Base-by-base conservation (phyloP, 2,113 vertebrate species). In the Dicaeum eximium region DNA sequence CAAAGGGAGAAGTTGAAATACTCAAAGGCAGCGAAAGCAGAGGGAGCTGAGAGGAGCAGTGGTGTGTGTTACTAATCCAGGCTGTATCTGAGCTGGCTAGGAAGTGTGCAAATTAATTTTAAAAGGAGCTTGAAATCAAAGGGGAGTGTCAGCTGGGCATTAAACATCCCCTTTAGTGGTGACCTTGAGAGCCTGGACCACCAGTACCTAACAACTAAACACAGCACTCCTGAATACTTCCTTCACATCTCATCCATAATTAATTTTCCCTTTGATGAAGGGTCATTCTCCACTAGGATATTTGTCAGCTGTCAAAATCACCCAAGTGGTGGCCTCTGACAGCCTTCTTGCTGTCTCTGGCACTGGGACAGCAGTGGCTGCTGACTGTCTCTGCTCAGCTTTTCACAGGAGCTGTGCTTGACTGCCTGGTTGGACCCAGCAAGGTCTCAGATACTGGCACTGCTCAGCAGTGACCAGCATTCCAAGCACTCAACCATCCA, bases 121-220 rank as follows among this genome's bases (percentile, higher is more conserved):
- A 90, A 90, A 96, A 91, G 90, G 53, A 89, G 51, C 72, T 93
- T 93, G 72, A 90, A 96, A 96, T 94, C 75, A 83, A 96, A 96
- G 82, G 61, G 69, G 56, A 88, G 73, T 84, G 88, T 94, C 93
- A 94, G 64, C 53, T 90, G 90, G 72, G 80, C 72, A 67, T 90
- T 93, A 90, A 95, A 77, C 48, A 83, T 51, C 85, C 85, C 67
- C 71, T 93, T 93, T 61, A 33, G 75, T 71, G 71, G 54, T 94
- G 92, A 94, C 90, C 92, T 74, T 78, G 64, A 56, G 40, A 85
- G 61, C 88, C 90, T 4, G 1, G 80, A 81, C 75, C 92, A 93
- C 86, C 15, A 30, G 75, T 51, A 78, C 60, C 80, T 92, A 86
- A 91, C 67, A 90, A 73, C 69, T 56, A 90, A 94, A 92, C 85